Percentiles rank a stretch among this genome's conserved stretches.
Evolutionary conservation across 2,797 vertebrate genomes (phyloP).

Genomic region (Sebastes minor): DNA sequence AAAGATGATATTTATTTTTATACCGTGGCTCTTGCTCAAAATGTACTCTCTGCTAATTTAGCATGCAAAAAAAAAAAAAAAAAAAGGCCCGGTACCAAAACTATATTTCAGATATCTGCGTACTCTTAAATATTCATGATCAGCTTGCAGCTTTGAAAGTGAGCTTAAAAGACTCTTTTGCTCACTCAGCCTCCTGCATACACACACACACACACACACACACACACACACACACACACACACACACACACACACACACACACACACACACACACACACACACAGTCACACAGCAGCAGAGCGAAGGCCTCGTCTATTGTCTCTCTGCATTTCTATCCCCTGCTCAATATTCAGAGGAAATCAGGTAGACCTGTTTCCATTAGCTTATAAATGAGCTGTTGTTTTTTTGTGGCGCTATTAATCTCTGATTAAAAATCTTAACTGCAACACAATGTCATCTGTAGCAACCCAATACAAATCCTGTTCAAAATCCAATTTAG

Average conservation of each 20-base stretch:
- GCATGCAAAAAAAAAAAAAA: conserved; percentile 3
- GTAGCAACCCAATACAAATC: conserved; percentile 48
- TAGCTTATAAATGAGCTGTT: conserved; percentile 68
- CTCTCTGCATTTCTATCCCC: conserved; percentile 25
- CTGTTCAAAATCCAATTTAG: conserved; percentile 60
- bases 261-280: not conserved
- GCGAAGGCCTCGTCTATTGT: conserved; percentile 10
- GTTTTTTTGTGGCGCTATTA: conserved; percentile 56
- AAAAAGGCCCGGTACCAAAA: conserved; percentile 38
- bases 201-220: not conserved
- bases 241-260: not conserved
- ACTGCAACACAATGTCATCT: conserved; percentile 46
- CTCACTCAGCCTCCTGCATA: conserved; percentile 19
- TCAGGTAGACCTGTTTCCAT: conserved; percentile 57
- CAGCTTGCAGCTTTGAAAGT: conserved; percentile 66
- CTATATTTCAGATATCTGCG: conserved; percentile 57
- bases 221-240: not conserved
- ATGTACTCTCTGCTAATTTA: conserved; percentile 52
- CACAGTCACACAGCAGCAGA: not conserved
- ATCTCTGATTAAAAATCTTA: conserved; percentile 69
- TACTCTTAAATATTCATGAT: conserved; percentile 76
- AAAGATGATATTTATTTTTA: conserved; percentile 59
- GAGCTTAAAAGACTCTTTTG: conserved; percentile 51
- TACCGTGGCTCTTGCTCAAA: conserved; percentile 22
- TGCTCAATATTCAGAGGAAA: conserved; percentile 59